phyloP scores from a whole-genome alignment of 2,888 invertebrate genomes.

The Metellina segmentata region DNA sequence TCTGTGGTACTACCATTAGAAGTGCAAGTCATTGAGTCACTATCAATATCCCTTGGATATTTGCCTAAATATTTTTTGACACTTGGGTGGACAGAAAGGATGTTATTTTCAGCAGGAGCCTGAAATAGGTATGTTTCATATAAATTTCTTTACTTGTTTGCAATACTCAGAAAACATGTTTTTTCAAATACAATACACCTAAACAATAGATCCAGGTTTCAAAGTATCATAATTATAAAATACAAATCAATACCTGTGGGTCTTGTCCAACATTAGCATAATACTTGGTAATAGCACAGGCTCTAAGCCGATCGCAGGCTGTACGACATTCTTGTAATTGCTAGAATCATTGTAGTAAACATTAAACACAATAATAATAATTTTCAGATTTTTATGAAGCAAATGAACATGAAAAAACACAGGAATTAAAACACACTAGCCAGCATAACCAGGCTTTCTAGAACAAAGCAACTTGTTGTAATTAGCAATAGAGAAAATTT shows the following conservation, averaged over 20 bases:
- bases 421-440: too few relatives aligned
- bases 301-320: conserved; percentile 61
- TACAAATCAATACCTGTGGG: conserved; percentile 46
- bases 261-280: conserved; percentile 68
- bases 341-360: conserved; percentile 26
- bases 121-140: conserved; percentile 18
- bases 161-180: too few relatives aligned
- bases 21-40: neutral
- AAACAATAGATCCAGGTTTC: too few relatives aligned
- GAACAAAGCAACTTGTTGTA: too few relatives aligned
- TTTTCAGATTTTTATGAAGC: neutral
- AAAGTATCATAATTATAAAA: neutral
- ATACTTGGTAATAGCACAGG: conserved; percentile 68
- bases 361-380: neutral
- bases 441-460: too few relatives aligned
- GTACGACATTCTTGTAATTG: conserved; percentile 41
- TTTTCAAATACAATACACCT: too few relatives aligned
- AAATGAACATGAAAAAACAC: too few relatives aligned
- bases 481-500: too few relatives aligned
- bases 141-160: too few relatives aligned
- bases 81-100: conserved; percentile 87
- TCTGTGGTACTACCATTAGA: neutral
- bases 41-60: conserved; percentile 45
- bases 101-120: conserved; percentile 27
- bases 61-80: conserved; percentile 87